Evolutionary conservation across 2,888 invertebrate species (phyloP).

Genomic region (Heliothis peltigera): DNA sequence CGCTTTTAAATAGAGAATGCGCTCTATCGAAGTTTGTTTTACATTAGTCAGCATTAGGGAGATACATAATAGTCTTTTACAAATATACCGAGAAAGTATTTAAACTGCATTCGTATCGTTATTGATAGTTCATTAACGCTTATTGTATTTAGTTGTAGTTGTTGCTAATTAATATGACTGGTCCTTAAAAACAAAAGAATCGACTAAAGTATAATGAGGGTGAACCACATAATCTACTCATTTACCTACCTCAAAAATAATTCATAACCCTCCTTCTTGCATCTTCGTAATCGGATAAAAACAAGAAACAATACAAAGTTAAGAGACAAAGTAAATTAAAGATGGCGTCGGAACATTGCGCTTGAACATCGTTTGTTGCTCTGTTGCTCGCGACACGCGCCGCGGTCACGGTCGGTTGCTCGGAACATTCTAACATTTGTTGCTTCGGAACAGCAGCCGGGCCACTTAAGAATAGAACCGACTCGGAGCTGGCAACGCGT

Average conservation of each 20-base stretch:
- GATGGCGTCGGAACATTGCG: conserved; percentile 32
- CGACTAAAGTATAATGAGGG: background rate
- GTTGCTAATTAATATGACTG: background rate
- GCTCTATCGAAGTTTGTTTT: background rate
- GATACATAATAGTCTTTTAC: background rate
- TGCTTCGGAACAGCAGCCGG: conserved; percentile 10
- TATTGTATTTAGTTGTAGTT: conserved; percentile 1
- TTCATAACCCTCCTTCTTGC: no score
- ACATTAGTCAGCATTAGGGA: conserved; percentile 3
- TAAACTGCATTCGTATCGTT: conserved; percentile 2
- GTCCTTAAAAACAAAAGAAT: background rate
- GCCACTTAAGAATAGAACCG: conserved; percentile 35
- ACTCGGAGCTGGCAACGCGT: conserved; percentile 14
- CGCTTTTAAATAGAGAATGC: background rate
- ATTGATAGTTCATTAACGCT: conserved; percentile 21
- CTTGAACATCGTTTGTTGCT: conserved; percentile 31
- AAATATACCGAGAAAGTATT: conserved; percentile 4
- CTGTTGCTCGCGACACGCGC: conserved; percentile 25
- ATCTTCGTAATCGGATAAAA: no score
- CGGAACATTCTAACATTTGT: conserved; percentile 75
- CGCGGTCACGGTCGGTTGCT: conserved; percentile 76
- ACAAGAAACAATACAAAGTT: conserved; percentile 25
- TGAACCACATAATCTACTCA: background rate
- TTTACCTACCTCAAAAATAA: conserved; percentile 1
- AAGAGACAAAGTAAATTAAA: conserved; percentile 39